Conservation (phyloP, 1,140 invertebrate genomes). For the Leptinotarsa undecemlineata region DNA sequence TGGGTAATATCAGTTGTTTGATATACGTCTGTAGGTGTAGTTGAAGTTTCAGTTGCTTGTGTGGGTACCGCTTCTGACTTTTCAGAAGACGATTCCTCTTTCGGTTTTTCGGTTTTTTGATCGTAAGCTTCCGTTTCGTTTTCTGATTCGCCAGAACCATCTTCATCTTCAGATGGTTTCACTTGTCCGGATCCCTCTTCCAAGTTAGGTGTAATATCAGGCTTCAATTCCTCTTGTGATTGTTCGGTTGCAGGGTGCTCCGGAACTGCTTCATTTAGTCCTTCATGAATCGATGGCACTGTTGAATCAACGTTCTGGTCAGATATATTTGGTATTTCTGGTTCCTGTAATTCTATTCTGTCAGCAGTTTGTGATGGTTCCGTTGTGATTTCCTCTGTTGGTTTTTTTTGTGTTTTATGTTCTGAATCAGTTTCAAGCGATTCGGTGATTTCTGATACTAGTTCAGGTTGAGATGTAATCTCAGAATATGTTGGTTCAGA, state of each 20-base stretch:
- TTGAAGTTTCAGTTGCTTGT: constrained; percentile 11
- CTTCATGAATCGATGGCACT: too few relatives aligned
- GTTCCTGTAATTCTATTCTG: too few relatives aligned
- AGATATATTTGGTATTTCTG: too few relatives aligned
- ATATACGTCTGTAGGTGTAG: too few relatives aligned
- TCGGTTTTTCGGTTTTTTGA: background rate
- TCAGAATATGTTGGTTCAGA: background rate
- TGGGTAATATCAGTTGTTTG: too few relatives aligned
- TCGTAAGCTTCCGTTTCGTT: background rate
- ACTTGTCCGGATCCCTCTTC: constrained; percentile 36
- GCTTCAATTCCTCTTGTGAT: too few relatives aligned
- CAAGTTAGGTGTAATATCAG: background rate
- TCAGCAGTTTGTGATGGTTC: background rate
- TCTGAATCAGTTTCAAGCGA: too few relatives aligned
- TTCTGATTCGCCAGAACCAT: constrained; percentile 18
- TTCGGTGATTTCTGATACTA: too few relatives aligned
- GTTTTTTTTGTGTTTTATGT: background rate
- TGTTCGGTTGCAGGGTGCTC: too few relatives aligned
- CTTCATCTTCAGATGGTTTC: constrained; percentile 6
- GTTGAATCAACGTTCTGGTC: too few relatives aligned
- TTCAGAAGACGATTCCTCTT: background rate
- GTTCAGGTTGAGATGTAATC: too few relatives aligned
- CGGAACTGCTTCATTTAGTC: too few relatives aligned
- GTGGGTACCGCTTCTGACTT: constrained; percentile 22
- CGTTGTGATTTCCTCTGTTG: background rate